phyloP scores from a whole-genome alignment of 2,888 invertebrate species.

The Aphidoletes aphidimyza region DNA sequence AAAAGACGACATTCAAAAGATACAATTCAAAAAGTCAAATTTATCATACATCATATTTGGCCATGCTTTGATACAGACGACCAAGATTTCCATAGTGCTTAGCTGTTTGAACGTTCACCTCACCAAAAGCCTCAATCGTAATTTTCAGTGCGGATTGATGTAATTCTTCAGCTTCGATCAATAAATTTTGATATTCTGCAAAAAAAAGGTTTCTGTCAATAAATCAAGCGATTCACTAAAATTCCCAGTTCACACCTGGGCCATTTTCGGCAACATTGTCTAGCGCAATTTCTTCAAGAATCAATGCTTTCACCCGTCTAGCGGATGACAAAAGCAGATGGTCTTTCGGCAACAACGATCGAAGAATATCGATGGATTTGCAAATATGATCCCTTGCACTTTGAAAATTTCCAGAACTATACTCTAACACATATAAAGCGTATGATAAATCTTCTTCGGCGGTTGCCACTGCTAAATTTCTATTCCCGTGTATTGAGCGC shows the following conservation, averaged over 20 bases:
- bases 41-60: slow-evolving; percentile 75
- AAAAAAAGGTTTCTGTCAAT: slow-evolving; percentile 49
- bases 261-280: slow-evolving; percentile 71
- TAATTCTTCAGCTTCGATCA: slow-evolving; percentile 83
- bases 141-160: slow-evolving; percentile 85
- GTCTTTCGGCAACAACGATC: slow-evolving; percentile 80
- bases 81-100: slow-evolving; percentile 97
- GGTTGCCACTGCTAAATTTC: slow-evolving; percentile 87
- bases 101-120: slow-evolving; percentile 93
- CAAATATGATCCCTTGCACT: slow-evolving; percentile 86
- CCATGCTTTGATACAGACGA: slow-evolving; percentile 93
- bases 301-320: slow-evolving; percentile 90
- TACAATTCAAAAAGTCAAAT: slow-evolving; percentile 35
- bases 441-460: slow-evolving; percentile 94
- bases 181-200: slow-evolving; percentile 68
- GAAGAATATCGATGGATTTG: slow-evolving; percentile 83
- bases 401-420: slow-evolving; percentile 86
- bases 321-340: slow-evolving; percentile 89
- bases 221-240: no score
- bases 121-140: slow-evolving; percentile 86
- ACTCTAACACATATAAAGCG: slow-evolving; percentile 91
- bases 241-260: no score
- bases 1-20: neutral
- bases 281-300: slow-evolving; percentile 92
- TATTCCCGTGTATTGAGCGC: slow-evolving; percentile 80